phyloP scores from a whole-genome alignment of 53 echinoderm and acorn worm species.

The Patiria pectinifera region DNA sequence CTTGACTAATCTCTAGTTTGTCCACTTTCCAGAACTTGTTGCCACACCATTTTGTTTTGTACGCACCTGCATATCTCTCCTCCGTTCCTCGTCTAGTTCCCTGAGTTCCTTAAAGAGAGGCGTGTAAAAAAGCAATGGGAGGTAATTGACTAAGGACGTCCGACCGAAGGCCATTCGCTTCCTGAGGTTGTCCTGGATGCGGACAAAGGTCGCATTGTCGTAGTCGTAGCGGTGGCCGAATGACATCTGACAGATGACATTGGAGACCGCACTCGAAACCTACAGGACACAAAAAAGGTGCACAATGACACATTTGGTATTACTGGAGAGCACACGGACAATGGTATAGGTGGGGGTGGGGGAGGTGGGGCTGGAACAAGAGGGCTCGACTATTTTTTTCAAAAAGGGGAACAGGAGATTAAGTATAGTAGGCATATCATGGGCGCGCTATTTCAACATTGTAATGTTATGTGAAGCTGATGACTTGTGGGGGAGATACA shows the following conservation, averaged over 20 bases:
- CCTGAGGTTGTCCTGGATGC: constrained; percentile 20
- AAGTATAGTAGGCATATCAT: too few relatives aligned
- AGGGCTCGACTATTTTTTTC: too few relatives aligned
- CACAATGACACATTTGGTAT: too few relatives aligned
- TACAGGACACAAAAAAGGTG: neutral
- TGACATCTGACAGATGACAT: constrained; percentile 54
- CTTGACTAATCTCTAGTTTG: neutral
- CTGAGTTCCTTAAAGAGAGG: constrained; percentile 68
- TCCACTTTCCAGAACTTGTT: too few relatives aligned
- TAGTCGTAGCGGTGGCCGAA: constrained; percentile 53
- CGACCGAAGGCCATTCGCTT: constrained; percentile 12
- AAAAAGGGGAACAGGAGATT: too few relatives aligned
- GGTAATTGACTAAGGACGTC: constrained; percentile 44
- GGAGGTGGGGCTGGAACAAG: too few relatives aligned
- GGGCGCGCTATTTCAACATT: too few relatives aligned
- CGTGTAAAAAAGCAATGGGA: constrained; percentile 69
- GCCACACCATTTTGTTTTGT: too few relatives aligned
- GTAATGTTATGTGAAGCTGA: too few relatives aligned
- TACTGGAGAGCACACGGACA: too few relatives aligned
- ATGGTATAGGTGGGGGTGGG: too few relatives aligned
- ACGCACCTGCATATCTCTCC: constrained; percentile 39
- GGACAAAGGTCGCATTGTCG: constrained; percentile 42
- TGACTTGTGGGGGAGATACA: too few relatives aligned
- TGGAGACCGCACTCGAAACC: constrained; percentile 50
- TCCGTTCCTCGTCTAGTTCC: neutral